Evolutionary conservation across 2,797 vertebrate species (phyloP), one percentile per base, ranked within the genome.

Genomic region (Phyllotis vaccarum): DNA sequence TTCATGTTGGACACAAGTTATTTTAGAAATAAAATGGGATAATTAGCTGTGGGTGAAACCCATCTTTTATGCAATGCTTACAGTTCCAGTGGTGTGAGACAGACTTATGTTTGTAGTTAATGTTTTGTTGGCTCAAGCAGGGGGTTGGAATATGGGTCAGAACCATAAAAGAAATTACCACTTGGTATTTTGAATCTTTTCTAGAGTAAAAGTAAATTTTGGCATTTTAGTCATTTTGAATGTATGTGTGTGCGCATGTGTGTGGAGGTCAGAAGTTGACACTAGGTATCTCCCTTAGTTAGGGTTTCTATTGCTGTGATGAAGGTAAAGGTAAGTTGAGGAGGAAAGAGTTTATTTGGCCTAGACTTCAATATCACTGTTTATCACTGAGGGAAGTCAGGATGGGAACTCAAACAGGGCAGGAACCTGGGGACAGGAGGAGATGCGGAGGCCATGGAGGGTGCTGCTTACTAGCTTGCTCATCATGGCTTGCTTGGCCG

Each of bases 91-190:
- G 46, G 68, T 93, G 0, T 76, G 64, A 83, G 60, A 22, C 21
- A 34, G 49, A 43, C 29, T 74, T 93, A 31, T 62, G 58, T 12
- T 12, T 43, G 19, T 56, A 49, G 17, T 49, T 58, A 7, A 7
- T 54, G 8, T 60, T 90, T 95, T 90, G 79, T 90, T 95, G 60
- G n/a, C 40, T 68, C 24, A 72, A 89, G 14, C n/a, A 56, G 31
- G 37, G 68, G 49, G 40, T 17, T 96, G 56, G 62, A 95, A 43
- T 96, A 11, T 81, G 31, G 60, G 86, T 95, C 75, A 40, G 7
- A 80, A 92, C 64, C 83, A 60, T 83, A 16, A 75, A 94, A 70
- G 91, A 96, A 92, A 75, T 66, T 87, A 29, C 22, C 24, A 56
- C 16, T 72, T 92, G 68, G 52, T 83, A 68, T 66, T 85, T 95